Base-by-base conservation (phyloP, 2,797 vertebrate species). In the Enteromius viviparus region DNA sequence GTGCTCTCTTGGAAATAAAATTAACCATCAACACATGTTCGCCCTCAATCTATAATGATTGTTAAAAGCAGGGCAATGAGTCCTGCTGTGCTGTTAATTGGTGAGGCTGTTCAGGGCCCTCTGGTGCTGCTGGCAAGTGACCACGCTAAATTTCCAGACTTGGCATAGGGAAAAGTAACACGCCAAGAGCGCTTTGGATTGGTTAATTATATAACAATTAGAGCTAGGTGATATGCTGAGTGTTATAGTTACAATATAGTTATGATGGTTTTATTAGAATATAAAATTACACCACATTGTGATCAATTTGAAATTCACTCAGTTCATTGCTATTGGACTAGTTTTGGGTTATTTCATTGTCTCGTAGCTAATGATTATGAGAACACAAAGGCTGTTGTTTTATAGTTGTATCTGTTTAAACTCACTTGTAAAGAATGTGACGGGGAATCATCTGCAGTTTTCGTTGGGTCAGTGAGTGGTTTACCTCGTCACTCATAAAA, bases 1-100 rank as follows among this genome's bases (percentile, higher is more conserved):
- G 10, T 77, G 86, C 80, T 85, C 53, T 87, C 64, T 85, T 64
- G 71, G 49, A 81, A 75, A 70, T 49, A 76, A 75, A 82, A 66
- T 68, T 51, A 75, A 66, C n/a, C 60, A 82, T 82, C 45, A 34
- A 76, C 81, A 82, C 62, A 82, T 82, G 72, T 82, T 82, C 12
- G 19, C 32, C 11, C 62, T 76, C 45, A 66, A 58, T 82, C 45
- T 76, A 11, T 66, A 66, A 66, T 82, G 80, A 66, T 68, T 76
- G 47, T 66, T 75, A 40, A 76, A 80, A 76, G 64, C 71, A 66
- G 72, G 47, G n/a, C 72, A 76, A 82, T 76, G 62, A 42, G 55
- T 82, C 81, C 34, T 55, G 62, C 49, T 76, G 49, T 76, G 71
- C 17, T 82, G 62, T 76, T 66, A 82, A 75, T 68, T 58, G 62